Evolutionary conservation across 1,140 invertebrate species (phyloP).

Genomic region (Heliconius hewitsoni): DNA sequence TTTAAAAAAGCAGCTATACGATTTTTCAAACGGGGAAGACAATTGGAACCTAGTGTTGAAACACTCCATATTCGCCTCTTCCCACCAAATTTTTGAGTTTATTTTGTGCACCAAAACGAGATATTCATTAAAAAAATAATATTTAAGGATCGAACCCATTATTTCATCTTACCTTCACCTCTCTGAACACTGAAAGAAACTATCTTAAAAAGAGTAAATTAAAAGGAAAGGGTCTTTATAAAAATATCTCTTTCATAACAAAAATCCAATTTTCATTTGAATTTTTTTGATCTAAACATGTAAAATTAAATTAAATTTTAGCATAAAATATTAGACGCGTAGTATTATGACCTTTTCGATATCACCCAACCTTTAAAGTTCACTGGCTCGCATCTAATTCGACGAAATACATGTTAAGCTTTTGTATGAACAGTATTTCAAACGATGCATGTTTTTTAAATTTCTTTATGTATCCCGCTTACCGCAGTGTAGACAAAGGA

Average conservation of each 20-base stretch:
- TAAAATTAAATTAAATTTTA: background rate
- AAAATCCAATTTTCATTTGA: background rate
- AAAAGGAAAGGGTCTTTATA: background rate
- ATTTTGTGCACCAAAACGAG: no score
- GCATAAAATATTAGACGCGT: background rate
- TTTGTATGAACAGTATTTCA: background rate
- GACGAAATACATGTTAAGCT: slow-evolving; percentile 11
- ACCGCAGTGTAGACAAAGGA: no score
- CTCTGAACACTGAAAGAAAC: no score
- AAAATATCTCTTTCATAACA: background rate
- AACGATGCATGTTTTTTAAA: background rate
- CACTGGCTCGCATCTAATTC: slow-evolving; percentile 27
- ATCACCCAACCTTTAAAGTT: slow-evolving; percentile 26
- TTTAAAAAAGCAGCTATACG: no score
- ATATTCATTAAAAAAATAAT: no score
- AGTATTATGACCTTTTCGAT: slow-evolving; percentile 23
- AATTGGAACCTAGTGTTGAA: no score
- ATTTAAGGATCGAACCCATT: no score
- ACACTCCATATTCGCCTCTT: no score
- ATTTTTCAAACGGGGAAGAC: no score
- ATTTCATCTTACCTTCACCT: no score
- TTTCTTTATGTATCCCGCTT: no score
- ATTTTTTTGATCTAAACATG: background rate
- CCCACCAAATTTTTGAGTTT: no score
- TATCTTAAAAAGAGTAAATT: background rate